Evolutionary conservation across 2,113 vertebrate species (phyloP), one percentile per base, ranked within the genome.

Genomic region (Columba livia): DNA sequence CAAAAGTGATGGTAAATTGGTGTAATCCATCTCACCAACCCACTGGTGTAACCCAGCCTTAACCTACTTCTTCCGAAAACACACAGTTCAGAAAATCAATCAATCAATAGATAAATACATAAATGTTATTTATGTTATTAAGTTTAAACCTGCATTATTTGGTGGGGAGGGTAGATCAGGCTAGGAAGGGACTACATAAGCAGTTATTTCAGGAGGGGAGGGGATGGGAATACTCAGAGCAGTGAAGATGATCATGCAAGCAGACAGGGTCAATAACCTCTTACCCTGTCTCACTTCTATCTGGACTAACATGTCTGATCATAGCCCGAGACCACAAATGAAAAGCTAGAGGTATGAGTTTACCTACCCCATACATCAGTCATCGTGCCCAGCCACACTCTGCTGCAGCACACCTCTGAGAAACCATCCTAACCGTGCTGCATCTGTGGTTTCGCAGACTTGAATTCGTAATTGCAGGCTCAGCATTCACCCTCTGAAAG

Each of bases 401-500:
- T 84, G 61, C 65, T 96, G 72, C 75, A 79, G 61, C 50, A 42
- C 17, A 75, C 38, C 88, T 78, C 77, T 61, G 73, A 94, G 61
- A 92, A 94, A 42, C 65, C 69, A 40, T 53, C 56, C 58, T 14
- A 88, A 42, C 72, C 50, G 7, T 54, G 77, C 31, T 32, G n/a
- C 65, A 88, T 36, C 65, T 75, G 90, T 73, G 90, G 88, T 57
- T 94, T 93, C 9, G 2, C 80, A 85, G 54, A 31, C 58, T 47
- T 83, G 70, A 48, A 60, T 64, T 84, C 4, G 3, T 60, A 91
- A 93, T 79, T 94, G 81, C 92, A 94, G 85, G 67, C 38, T 94
- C 89, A 92, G 78, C 92, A 79, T 21, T 69, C 53, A 26, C 34
- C 64, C 71, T 67, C 44, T 79, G 75, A 74, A 93, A 90, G 84